Conservation (phyloP, 2,113 vertebrate species). For the Ploceus nigricollis region DNA sequence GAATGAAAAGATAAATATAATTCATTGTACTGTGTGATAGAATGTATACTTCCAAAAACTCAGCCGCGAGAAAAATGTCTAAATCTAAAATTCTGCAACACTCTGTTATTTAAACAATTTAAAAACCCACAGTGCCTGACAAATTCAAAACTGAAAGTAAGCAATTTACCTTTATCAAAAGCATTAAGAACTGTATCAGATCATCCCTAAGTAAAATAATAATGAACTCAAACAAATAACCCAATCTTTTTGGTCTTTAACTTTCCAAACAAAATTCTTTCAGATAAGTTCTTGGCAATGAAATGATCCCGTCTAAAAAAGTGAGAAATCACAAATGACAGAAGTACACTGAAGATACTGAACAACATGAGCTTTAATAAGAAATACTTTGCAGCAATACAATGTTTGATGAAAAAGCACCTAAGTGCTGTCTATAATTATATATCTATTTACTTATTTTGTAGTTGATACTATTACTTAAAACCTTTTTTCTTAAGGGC, state of each 20-base stretch:
- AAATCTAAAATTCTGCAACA: background rate
- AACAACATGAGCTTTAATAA: background rate
- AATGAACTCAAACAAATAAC: background rate
- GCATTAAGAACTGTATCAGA: background rate
- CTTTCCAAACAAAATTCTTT: background rate
- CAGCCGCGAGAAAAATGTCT: background rate
- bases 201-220: background rate
- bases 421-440: background rate
- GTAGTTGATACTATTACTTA: background rate
- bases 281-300: background rate
- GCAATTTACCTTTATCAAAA: background rate
- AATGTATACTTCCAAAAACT: background rate
- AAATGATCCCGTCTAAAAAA: background rate
- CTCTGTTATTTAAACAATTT: background rate
- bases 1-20: background rate
- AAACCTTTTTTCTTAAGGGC: background rate
- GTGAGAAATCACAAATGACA: background rate
- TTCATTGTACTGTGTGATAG: no score
- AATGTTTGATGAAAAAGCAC: background rate
- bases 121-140: accelerated
- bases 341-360: background rate
- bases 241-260: background rate
- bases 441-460: background rate
- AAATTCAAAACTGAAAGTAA: background rate
- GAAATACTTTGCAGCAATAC: background rate